Evolutionary conservation across 2,113 vertebrate genomes (phyloP).

Genomic region (Sylvietta virens): DNA sequence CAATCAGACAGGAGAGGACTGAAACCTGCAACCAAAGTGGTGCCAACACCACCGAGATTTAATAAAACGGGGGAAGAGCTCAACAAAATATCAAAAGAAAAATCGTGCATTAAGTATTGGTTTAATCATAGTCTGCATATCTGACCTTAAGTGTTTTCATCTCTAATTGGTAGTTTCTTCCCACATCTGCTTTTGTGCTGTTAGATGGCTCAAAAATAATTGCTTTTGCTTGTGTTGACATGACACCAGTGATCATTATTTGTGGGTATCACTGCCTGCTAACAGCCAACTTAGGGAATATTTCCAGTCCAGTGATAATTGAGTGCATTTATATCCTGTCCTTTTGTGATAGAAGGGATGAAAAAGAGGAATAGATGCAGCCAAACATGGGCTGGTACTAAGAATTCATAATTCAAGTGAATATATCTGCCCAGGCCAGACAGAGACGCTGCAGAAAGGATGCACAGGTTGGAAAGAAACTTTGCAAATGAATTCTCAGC

Average conservation of each 20-base stretch:
- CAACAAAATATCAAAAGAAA: neutral
- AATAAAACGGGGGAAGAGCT: neutral
- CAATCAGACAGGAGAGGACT: neutral
- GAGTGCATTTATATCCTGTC: neutral
- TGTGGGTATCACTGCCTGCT: neutral
- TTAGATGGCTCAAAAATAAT: conserved; percentile 7
- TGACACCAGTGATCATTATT: neutral
- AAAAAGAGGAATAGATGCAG: neutral
- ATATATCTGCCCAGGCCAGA: neutral
- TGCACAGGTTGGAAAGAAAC: neutral
- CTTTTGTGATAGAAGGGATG: neutral
- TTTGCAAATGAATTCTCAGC: neutral
- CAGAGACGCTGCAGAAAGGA: neutral
- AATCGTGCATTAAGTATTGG: neutral
- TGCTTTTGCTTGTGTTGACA: neutral
- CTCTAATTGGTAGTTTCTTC: conserved; percentile 15
- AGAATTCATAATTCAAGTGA: neutral
- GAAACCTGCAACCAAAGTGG: neutral
- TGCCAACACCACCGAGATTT: neutral
- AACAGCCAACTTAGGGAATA: neutral
- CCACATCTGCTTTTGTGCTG: neutral
- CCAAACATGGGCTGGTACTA: neutral
- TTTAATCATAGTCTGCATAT: neutral
- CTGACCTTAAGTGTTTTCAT: neutral
- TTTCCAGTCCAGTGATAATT: neutral